phyloP scores from a whole-genome alignment of 2,113 vertebrate genomes.

The Peromyscus leucopus region DNA sequence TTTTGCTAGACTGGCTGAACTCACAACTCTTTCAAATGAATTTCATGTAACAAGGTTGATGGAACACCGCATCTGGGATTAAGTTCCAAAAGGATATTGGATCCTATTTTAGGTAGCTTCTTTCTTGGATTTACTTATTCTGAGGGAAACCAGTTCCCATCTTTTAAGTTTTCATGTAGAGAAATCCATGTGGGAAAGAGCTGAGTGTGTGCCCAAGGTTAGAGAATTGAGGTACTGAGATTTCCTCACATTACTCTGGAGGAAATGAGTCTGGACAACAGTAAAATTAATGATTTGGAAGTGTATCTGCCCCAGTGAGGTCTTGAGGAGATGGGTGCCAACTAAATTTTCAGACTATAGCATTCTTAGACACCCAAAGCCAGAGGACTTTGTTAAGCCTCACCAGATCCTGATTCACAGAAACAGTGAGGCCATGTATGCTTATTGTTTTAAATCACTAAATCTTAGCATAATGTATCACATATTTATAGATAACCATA shows the following conservation, averaged over 20 bases:
- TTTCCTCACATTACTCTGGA: neutral
- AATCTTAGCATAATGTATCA: neutral
- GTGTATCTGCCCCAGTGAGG: fast-evolving
- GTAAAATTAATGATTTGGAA: too few species aligned
- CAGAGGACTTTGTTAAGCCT: neutral
- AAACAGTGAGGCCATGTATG: neutral
- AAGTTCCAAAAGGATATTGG: neutral
- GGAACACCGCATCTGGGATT: neutral
- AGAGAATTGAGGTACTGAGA: neutral
- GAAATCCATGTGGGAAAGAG: neutral
- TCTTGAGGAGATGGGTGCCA: neutral
- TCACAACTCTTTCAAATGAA: neutral
- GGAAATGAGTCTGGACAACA: neutral
- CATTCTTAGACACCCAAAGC: neutral
- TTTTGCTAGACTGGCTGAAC: slow-evolving; percentile 96
- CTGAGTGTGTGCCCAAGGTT: neutral
- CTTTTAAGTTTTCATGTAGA: neutral
- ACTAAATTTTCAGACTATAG: fast-evolving
- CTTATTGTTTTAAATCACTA: neutral
- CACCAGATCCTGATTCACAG: neutral
- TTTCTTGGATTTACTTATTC: neutral
- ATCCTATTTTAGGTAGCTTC: neutral
- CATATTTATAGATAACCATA: neutral
- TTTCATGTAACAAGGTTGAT: neutral
- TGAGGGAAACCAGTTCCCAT: neutral